phyloP scores from a whole-genome alignment of 1,140 invertebrate genomes.

The Zaprionus ghesquierei region DNA sequence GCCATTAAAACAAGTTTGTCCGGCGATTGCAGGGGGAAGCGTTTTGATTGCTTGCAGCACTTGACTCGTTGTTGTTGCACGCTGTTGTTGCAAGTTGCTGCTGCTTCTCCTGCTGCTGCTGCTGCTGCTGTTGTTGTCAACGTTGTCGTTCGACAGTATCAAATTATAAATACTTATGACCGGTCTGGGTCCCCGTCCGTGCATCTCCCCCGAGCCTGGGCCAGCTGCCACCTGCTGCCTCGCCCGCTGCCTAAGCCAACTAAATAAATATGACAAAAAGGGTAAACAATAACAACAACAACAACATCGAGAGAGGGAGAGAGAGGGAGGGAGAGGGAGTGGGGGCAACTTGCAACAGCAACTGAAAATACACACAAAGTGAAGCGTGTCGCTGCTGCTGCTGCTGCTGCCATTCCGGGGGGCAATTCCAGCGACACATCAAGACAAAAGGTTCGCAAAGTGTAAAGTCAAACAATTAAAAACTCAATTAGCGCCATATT shows the following conservation, averaged over 20 bases:
- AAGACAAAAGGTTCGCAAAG: constrained; percentile 51
- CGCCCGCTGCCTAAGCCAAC: not conserved
- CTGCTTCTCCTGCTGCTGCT: not conserved
- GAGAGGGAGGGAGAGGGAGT: not conserved
- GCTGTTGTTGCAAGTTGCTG: not conserved
- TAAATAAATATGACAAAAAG: constrained; percentile 26
- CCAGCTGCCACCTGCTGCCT: not conserved
- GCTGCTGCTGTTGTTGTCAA: constrained; percentile 7
- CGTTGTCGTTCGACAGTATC: constrained; percentile 40
- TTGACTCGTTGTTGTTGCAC: constrained; percentile 39
- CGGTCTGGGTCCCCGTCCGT: not conserved
- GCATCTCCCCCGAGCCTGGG: not conserved
- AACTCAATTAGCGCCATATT: constrained; percentile 81
- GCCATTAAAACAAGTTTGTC: constrained; percentile 64
- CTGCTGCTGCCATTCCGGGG: too few species aligned
- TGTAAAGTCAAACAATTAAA: constrained; percentile 79
- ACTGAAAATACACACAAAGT: constrained; percentile 23
- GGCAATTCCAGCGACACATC: constrained; percentile 36
- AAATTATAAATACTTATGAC: constrained; percentile 64
- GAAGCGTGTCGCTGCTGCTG: constrained; percentile 26
- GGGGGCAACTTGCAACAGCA: not conserved
- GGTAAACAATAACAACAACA: not conserved
- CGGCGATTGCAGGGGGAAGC: constrained; percentile 17
- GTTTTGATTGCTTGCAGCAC: constrained; percentile 60
- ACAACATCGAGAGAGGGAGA: not conserved